Conservation (phyloP, 2,888 invertebrate genomes). For the Amblyteles armatorius region DNA sequence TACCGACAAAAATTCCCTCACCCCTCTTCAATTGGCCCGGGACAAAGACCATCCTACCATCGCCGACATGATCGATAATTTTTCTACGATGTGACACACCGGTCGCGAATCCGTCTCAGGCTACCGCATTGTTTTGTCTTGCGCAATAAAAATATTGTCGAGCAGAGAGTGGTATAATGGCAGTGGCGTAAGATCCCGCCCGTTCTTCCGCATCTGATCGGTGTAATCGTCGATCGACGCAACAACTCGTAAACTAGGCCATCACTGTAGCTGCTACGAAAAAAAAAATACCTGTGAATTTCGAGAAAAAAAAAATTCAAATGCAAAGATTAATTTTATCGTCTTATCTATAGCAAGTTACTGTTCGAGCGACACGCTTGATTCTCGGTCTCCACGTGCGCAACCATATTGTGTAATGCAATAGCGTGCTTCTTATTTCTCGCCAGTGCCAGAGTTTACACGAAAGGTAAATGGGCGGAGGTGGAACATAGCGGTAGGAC, state of each 20-base stretch:
- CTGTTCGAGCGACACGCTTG: constrained; percentile 11
- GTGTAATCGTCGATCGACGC: constrained; percentile 16
- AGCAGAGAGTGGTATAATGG: background rate
- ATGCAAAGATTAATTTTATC: background rate
- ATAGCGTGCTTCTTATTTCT: constrained; percentile 50
- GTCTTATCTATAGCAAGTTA: background rate
- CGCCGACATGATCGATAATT: constrained; percentile 75
- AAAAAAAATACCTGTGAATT: background rate
- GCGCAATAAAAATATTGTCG: constrained; percentile 4
- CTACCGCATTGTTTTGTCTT: background rate
- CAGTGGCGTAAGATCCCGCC: background rate
- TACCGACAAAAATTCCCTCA: constrained; percentile 91
- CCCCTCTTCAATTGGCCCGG: constrained; percentile 90
- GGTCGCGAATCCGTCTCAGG: background rate
- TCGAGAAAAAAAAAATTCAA: background rate
- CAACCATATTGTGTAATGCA: constrained; percentile 65
- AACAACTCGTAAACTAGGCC: constrained; percentile 16
- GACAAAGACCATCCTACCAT: constrained; percentile 86
- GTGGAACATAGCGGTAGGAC: background rate
- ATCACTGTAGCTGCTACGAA: background rate
- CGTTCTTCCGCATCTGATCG: constrained; percentile 5
- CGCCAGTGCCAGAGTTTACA: constrained; percentile 6
- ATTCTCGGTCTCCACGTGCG: constrained; percentile 54
- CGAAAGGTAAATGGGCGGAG: constrained; percentile 47
- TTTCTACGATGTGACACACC: background rate